These are phyloP conservation scores for Baccha elongata DNA, from an alignment of 2,888 invertebrate genomes.

Conservation along the genomic window DNA sequence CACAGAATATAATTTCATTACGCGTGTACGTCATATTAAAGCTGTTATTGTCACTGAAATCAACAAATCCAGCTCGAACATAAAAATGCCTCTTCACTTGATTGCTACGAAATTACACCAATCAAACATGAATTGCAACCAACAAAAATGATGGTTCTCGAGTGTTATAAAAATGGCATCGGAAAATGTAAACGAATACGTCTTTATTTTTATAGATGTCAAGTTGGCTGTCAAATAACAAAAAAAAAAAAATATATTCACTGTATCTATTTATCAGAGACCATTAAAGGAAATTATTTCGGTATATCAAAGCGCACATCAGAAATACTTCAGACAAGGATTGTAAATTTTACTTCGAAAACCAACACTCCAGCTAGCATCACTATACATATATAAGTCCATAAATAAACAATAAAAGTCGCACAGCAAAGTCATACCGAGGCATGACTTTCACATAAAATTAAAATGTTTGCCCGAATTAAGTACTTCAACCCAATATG, in stretches of 20 bases:
- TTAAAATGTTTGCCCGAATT: slow-evolving; percentile 63
- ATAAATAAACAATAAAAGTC: slow-evolving; percentile 64
- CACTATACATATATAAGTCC: no score
- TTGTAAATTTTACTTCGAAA: slow-evolving; percentile 32
- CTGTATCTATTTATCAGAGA: background rate
- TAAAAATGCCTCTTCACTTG: background rate
- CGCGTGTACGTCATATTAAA: no score
- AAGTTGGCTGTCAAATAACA: slow-evolving; percentile 62
- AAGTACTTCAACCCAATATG: slow-evolving; percentile 64
- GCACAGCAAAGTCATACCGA: slow-evolving; percentile 18
- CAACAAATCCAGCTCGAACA: no score
- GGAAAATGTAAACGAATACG: slow-evolving; percentile 8
- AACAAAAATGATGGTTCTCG: slow-evolving; percentile 40
- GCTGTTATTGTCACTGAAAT: no score
- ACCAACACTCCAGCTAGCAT: slow-evolving; percentile 1
- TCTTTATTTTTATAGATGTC: slow-evolving; percentile 15
- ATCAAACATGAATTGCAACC: slow-evolving; percentile 52
- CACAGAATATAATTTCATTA: background rate
- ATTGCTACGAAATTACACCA: slow-evolving; percentile 34
- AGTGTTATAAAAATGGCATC: slow-evolving; percentile 9
- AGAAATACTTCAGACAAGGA: slow-evolving; percentile 28
- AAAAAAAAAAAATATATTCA: slow-evolving; percentile 43
- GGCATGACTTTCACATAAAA: slow-evolving; percentile 68
- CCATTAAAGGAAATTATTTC: background rate
- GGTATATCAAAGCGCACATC: slow-evolving; percentile 17